Percentiles rank a stretch among this genome's conserved stretches.
Conservation (phyloP, 1,140 invertebrate genomes). For the Tetraneura akinire region DNA sequence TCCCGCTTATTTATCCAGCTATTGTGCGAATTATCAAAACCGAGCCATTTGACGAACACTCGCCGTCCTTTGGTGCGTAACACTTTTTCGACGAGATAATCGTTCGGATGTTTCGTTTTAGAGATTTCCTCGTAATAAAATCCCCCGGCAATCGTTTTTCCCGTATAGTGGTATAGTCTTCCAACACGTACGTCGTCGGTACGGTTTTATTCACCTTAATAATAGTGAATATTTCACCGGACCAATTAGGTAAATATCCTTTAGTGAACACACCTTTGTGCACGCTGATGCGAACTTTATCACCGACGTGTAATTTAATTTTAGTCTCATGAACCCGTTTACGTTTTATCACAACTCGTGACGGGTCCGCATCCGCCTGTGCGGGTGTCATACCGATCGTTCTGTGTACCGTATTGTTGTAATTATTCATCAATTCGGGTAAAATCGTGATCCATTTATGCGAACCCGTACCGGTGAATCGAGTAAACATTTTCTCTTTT, state of each 20-base stretch:
- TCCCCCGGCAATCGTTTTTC: not conserved
- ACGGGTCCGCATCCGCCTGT: conserved; percentile 13
- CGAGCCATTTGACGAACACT: no score
- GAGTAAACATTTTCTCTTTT: no score
- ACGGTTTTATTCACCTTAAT: no score
- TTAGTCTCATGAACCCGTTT: not conserved
- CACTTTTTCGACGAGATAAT: no score
- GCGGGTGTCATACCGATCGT: conserved; percentile 58
- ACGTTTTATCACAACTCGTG: not conserved
- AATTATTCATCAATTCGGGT: no score
- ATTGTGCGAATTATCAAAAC: no score
- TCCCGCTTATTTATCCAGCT: no score
- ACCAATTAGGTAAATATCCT: not conserved
- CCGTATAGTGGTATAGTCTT: not conserved
- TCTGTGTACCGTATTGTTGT: conserved; percentile 54
- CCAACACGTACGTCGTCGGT: no score
- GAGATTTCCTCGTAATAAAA: conserved; percentile 6
- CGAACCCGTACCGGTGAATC: no score
- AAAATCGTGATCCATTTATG: no score
- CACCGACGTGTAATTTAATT: not conserved
- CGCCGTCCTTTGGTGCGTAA: no score
- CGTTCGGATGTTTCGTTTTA: not conserved
- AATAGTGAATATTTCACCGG: no score
- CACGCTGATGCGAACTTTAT: not conserved
- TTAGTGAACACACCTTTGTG: not conserved